Evolutionary conservation across 1,140 invertebrate species (phyloP), one percentile per base, ranked within the genome.

Genomic region (Eriocheir sinensis): DNA sequence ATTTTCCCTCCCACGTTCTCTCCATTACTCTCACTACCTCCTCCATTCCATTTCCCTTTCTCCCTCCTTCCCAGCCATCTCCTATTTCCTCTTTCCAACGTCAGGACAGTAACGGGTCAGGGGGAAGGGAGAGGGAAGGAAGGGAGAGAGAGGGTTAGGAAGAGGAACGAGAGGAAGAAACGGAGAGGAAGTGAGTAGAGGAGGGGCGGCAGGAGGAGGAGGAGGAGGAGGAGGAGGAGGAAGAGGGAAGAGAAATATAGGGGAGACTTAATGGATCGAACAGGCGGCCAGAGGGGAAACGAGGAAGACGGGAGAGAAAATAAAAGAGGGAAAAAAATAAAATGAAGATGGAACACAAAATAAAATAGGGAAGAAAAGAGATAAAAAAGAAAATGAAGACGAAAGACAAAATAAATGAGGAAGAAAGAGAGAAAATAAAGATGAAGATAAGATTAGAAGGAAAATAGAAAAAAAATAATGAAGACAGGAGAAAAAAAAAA

Each of bases 21-120:
- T n/a, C n/a, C n/a, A n/a, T n/a, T n/a, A n/a, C n/a, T n/a, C n/a
- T n/a, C n/a, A n/a, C n/a, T n/a, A n/a, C n/a, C n/a, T n/a, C n/a
- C n/a, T n/a, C n/a, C n/a, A n/a, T n/a, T n/a, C n/a, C n/a, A n/a
- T n/a, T n/a, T n/a, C n/a, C n/a, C n/a, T n/a, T n/a, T n/a, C n/a
- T n/a, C n/a, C n/a, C n/a, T n/a, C n/a, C n/a, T n/a, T n/a, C n/a
- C n/a, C n/a, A n/a, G n/a, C n/a, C n/a, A n/a, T n/a, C n/a, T n/a
- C n/a, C n/a, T n/a, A 85, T 48, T 48, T 32, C 32, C 81, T 88
- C 44, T 38, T 30, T 38, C 85, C 85, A n/a, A n/a, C n/a, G 85
- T 30, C 85, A 30, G 85, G 38, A n/a, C 27, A 72, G 60, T 3
- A 72, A 21, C 60, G 27, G 60, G 27, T 72, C 60, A 72, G 21